Percentiles rank a stretch among this genome's conserved stretches.
phyloP scores from a whole-genome alignment of 2,888 invertebrate species.

The Hanleya hanleyi region DNA sequence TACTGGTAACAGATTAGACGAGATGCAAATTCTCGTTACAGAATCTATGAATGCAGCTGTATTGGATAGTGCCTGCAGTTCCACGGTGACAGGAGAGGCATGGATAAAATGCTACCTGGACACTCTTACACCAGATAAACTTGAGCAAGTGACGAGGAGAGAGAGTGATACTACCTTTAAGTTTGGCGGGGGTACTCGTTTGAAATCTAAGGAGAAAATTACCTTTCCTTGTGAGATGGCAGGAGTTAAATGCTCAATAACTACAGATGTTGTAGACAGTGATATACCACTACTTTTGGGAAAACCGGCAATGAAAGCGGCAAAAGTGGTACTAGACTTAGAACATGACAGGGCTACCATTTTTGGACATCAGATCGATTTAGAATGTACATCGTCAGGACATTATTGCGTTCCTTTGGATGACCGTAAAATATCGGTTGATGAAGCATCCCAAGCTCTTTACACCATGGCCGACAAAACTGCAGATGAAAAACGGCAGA shows the following conservation, averaged over 20 bases:
- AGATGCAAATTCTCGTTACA: slow-evolving; percentile 7
- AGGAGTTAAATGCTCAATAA: slow-evolving; percentile 21
- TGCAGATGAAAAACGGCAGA: neutral
- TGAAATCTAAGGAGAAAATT: slow-evolving; percentile 21
- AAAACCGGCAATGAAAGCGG: slow-evolving; percentile 32
- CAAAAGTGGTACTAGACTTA: slow-evolving; percentile 35
- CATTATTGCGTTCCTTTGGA: neutral
- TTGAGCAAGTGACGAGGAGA: neutral
- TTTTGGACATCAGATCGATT: neutral
- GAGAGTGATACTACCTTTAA: neutral
- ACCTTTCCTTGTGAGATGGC: slow-evolving; percentile 30
- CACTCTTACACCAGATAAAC: neutral
- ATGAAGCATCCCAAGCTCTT: neutral
- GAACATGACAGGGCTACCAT: slow-evolving; percentile 36
- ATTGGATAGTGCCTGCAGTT: slow-evolving; percentile 9
- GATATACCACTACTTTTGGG: slow-evolving; percentile 32
- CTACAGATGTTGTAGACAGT: slow-evolving; percentile 30
- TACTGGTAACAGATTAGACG: neutral
- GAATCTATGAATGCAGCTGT: slow-evolving; percentile 7
- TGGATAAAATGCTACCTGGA: slow-evolving; percentile 8
- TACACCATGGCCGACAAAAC: neutral
- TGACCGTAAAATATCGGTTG: neutral
- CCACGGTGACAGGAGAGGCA: slow-evolving; percentile 5
- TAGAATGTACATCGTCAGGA: neutral
- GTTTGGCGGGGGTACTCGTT: neutral